Base-by-base conservation (phyloP, 2,888 invertebrate genomes). In the Allygus modestus region DNA sequence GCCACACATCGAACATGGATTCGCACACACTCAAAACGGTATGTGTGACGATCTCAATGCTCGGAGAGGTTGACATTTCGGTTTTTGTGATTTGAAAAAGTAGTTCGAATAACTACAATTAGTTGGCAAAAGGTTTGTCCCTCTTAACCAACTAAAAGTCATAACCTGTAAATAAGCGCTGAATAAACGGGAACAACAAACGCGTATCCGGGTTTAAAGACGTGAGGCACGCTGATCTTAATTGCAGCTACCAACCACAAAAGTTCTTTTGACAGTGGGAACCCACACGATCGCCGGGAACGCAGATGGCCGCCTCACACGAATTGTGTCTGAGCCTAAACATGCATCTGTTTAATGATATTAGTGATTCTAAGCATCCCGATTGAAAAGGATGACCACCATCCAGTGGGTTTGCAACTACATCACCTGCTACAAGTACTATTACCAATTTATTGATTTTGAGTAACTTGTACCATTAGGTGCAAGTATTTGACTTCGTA, bases 191-290 rank as follows among this genome's bases (percentile, higher is more conserved):
- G 20, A 9, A n/a, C 20, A 4, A 7, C 1, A 23, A 23, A 54
- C 54, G 54, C 23, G 54, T 54, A 54, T 7, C 54, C 54, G 54
- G 54, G 54, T 54, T 54, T 1, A 12, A 54, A 54, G 54, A 54
- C 54, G 20, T 54, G 15, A 23, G 46, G 46, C 17, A 46, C 12
- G 46, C 46, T 46, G 46, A 46, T 46, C 46, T 46, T 54, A 54
- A 23, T 54, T 23, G 20, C 54, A 54, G 23, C 7, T 7, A 9
- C 15, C 23, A 54, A 54, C 54, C 23, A 23, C 54, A 23, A 54
- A 54, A 15, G 12, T 2, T 1, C 54, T 54, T 12, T 2, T 12
- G 7, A 4, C 54, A 7, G 54, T 23, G 23, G 54, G 54, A 54
- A n/a, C 20, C 46, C 46, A 15, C 46, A 23, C 20, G 54, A 54